Evolutionary conservation across 2,113 vertebrate species (phyloP).

Genomic region (Tragelaphus imberbis): DNA sequence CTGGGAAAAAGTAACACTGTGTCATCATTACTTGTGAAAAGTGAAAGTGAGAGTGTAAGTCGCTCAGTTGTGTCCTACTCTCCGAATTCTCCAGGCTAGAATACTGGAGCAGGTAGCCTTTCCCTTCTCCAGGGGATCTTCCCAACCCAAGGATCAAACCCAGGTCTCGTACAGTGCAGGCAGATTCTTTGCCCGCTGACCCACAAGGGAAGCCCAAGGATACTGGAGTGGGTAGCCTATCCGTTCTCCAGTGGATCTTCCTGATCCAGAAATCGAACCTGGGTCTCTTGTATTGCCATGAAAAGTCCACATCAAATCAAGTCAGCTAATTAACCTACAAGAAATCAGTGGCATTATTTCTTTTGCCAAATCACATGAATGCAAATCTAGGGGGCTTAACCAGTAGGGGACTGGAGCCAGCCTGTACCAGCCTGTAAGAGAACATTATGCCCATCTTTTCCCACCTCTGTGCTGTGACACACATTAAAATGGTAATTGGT

Average conservation of each 20-base stretch:
- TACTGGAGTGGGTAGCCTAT: neutral
- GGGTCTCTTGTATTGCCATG: neutral
- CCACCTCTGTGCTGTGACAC: neutral
- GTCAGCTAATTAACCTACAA: neutral
- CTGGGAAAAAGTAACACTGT: neutral
- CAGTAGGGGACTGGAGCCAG: rapidly evolving
- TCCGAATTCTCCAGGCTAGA: neutral
- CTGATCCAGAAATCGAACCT: neutral
- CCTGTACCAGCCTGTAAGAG: neutral
- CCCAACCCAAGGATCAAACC: neutral
- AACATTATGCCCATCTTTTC: neutral
- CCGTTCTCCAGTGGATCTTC: neutral
- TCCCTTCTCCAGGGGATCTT: neutral
- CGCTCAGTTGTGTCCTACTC: neutral
- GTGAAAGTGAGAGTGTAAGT: neutral
- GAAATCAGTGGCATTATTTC: neutral
- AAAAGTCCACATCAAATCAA: neutral
- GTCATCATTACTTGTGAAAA: neutral
- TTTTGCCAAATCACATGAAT: neutral
- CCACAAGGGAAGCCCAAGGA: neutral
- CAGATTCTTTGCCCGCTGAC: neutral
- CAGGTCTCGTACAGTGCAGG: neutral
- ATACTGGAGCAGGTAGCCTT: neutral
- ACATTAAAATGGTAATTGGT: neutral
- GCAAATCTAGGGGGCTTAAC: neutral